Base-by-base conservation (phyloP, 2,888 invertebrate species). In the Pseudoips prasinana region DNA sequence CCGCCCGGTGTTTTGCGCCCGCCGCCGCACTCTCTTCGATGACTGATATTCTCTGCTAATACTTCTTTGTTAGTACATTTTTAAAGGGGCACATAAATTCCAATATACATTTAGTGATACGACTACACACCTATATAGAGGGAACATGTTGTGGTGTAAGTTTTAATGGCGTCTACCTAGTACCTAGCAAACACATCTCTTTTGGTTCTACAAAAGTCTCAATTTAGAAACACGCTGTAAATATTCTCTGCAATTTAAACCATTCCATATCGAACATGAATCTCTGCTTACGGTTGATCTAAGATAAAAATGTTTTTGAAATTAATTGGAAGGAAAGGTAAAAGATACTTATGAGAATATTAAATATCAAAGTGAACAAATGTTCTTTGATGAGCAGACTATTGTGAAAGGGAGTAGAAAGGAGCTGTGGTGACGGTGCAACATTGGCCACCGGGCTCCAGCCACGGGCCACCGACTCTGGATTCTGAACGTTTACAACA, bases 401-500 rank as follows among this genome's bases (percentile, higher is more conserved):
- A 50, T 52, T 33, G 33, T 36, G n/a, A n/a, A n/a, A n/a, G 14
- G 14, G 38, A 47, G 49, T 39, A 37, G 46, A 40, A 46, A 56
- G 58, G 61, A 58, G 57, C 49, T 38, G 48, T 38, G 47, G 53
- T 70, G 73, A 69, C 68, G 58, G 54, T 68, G 72, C 75, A 74
- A 64, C 55, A 68, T 68, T 56, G 53, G 45, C 35, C 43, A 33
- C 27, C 25, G 46, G 46, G 30, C 25, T 47, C 26, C 25, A 46
- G 30, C 25, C 47, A 25, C 25, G 47, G 46, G 30, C 25, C 48
- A 47, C 41, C 48, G 47, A 52, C 49, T 54, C 37, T 56, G 64
- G 65, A 76, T 77, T 80, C 65, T 64, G 64, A 72, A 64, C 75
- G 70, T 84, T 84, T 79, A 84, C 77, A 84, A 81, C 78, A 81